A percentile compares a stretch with the other conserved stretches of the same genome.
Conservation (phyloP, 2,888 invertebrate species). For the Aspidapion aeneum region DNA sequence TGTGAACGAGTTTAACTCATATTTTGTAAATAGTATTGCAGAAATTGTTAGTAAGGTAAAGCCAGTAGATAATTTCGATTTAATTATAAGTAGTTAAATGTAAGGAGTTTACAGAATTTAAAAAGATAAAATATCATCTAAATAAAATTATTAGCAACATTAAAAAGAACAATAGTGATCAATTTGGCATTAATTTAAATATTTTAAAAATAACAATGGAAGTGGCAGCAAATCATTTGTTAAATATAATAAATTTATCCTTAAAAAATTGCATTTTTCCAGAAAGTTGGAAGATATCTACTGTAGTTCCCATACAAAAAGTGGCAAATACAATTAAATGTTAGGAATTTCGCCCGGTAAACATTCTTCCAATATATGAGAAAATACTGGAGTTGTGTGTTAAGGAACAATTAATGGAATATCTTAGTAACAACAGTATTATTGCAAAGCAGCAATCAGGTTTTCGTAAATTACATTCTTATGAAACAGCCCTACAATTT, state of each 20-base stretch:
- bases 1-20: background rate
- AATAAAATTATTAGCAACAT: background rate
- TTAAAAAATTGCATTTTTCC: background rate
- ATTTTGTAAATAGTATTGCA: background rate
- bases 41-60: background rate
- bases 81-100: background rate
- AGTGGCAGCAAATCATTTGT: background rate
- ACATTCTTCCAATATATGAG: background rate
- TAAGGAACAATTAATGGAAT: no score
- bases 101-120: background rate
- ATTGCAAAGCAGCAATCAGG: no score
- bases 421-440: no score
- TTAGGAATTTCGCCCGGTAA: background rate
- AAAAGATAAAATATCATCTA: background rate
- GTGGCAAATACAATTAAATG: background rate
- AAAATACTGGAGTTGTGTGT: background rate
- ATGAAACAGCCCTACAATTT: no score
- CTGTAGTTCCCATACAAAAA: background rate
- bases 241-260: background rate
- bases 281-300: background rate
- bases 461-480: no score
- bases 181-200: background rate
- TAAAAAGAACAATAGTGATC: background rate
- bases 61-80: background rate
- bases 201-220: background rate